These are phyloP conservation scores for Zaprionus bogoriensis DNA, from an alignment of 2,888 invertebrate genomes.

Conservation along the genomic window DNA sequence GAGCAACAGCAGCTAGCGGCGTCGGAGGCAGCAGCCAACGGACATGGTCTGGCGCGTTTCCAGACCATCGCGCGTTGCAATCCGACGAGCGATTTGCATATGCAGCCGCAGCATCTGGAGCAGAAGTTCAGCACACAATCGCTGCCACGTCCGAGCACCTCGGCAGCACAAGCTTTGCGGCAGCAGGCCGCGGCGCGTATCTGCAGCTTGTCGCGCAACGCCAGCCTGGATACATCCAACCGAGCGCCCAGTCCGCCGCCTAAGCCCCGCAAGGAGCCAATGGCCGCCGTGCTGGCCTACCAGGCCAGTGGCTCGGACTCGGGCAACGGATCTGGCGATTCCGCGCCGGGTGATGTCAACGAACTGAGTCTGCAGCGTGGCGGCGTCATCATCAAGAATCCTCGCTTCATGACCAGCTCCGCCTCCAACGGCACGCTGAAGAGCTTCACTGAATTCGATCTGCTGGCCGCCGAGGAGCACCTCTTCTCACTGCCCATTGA, in stretches of 20 bases:
- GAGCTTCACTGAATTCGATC: conserved; percentile 87
- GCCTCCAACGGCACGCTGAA: conserved; percentile 87
- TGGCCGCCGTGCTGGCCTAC: conserved; percentile 86
- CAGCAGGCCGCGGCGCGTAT: conserved; percentile 84
- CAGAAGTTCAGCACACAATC: conserved; percentile 85
- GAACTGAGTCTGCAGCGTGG: conserved; percentile 74
- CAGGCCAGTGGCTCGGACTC: conserved; percentile 94
- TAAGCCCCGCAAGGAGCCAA: conserved; percentile 86
- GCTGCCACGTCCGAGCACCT: conserved; percentile 83
- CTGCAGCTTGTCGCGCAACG: conserved; percentile 72
- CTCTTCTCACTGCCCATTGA: conserved; percentile 84
- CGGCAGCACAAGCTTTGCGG: conserved; percentile 82
- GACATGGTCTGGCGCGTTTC: conserved; percentile 70
- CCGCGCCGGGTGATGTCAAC: conserved; percentile 85
- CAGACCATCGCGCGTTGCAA: conserved; percentile 81
- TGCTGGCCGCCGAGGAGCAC: conserved; percentile 86
- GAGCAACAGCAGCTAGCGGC: conserved; percentile 60
- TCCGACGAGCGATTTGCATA: conserved; percentile 71
- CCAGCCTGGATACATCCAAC: conserved; percentile 84
- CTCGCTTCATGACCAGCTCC: conserved; percentile 86
- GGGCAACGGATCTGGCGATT: conserved; percentile 94
- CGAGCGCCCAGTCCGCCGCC: conserved; percentile 84
- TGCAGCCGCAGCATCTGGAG: conserved; percentile 75
- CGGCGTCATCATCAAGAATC: conserved; percentile 88
- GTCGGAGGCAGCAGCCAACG: conserved; percentile 34